Conservation (phyloP, 2,888 invertebrate genomes). For the Allacma fusca region DNA sequence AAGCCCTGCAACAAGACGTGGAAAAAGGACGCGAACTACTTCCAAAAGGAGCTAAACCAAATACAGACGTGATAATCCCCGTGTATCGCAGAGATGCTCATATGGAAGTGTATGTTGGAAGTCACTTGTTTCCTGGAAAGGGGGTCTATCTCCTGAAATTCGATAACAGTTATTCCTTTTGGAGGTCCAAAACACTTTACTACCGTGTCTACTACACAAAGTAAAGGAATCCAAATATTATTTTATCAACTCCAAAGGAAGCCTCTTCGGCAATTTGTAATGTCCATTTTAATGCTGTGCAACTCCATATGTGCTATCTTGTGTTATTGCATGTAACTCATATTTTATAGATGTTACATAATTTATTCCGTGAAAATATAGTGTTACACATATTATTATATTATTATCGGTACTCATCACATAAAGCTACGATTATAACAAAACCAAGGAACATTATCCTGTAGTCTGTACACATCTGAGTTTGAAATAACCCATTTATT, state of each 20-base stretch:
- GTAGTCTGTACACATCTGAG: no score
- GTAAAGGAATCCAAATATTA: constrained; percentile 55
- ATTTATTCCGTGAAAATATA: not conserved
- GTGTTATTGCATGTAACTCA: not conserved
- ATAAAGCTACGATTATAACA: no score
- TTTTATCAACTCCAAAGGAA: constrained; percentile 4
- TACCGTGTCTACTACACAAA: constrained; percentile 98
- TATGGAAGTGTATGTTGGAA: constrained; percentile 78
- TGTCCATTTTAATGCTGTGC: not conserved
- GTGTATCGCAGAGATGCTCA: constrained; percentile 96
- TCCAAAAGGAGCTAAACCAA: constrained; percentile 60
- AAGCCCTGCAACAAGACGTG: constrained; percentile 63
- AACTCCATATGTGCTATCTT: constrained; percentile 13
- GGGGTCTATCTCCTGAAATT: constrained; percentile 98
- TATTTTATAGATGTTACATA: not conserved
- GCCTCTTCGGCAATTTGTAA: not conserved
- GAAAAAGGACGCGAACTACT: constrained; percentile 59
- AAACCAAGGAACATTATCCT: no score
- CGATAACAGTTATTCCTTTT: constrained; percentile 98
- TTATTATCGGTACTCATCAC: not conserved
- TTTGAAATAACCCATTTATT: no score
- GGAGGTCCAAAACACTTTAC: constrained; percentile 98
- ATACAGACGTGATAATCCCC: constrained; percentile 83
- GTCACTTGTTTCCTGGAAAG: constrained; percentile 94
- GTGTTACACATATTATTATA: not conserved